Evolutionary conservation across 2,888 invertebrate species (phyloP).

Genomic region (Hydraecia micacea): DNA sequence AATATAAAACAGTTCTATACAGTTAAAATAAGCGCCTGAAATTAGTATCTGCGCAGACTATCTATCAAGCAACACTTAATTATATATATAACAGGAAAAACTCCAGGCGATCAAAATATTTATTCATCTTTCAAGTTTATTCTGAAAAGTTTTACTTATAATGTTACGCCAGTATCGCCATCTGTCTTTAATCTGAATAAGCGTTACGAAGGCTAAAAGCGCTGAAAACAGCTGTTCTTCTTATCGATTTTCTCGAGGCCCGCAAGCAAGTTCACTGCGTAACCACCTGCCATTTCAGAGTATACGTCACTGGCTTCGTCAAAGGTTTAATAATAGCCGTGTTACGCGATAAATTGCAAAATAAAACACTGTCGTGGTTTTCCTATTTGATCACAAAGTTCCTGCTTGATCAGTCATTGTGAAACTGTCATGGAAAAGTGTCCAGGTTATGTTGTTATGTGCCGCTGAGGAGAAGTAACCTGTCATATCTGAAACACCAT

Average conservation of each 20-base stretch:
- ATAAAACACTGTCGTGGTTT: slow-evolving; percentile 49
- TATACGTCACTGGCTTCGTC: slow-evolving; percentile 66
- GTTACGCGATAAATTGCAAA: slow-evolving; percentile 54
- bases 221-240: slow-evolving; percentile 81
- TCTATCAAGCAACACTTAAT: neutral
- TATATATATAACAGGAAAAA: neutral
- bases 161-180: slow-evolving; percentile 66
- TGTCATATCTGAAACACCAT: slow-evolving; percentile 68
- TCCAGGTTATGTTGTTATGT: slow-evolving; percentile 77
- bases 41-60: slow-evolving; percentile 27
- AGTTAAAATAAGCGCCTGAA: slow-evolving; percentile 38
- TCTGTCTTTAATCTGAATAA: slow-evolving; percentile 63
- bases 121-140: neutral
- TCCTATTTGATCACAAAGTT: slow-evolving; percentile 30
- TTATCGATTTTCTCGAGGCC: slow-evolving; percentile 82
- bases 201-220: slow-evolving; percentile 13
- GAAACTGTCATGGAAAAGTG: slow-evolving; percentile 48
- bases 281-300: slow-evolving; percentile 71
- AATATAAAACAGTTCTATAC: neutral
- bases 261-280: slow-evolving; percentile 82
- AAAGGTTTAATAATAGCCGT: slow-evolving; percentile 56
- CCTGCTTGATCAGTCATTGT: slow-evolving; percentile 29
- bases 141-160: slow-evolving; percentile 4
- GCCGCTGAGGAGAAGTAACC: slow-evolving; percentile 41
- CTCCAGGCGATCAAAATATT: slow-evolving; percentile 9